Evolutionary conservation across 2,113 vertebrate genomes (phyloP), one percentile per base, ranked within the genome.

Genomic region (Corvus hawaiiensis): DNA sequence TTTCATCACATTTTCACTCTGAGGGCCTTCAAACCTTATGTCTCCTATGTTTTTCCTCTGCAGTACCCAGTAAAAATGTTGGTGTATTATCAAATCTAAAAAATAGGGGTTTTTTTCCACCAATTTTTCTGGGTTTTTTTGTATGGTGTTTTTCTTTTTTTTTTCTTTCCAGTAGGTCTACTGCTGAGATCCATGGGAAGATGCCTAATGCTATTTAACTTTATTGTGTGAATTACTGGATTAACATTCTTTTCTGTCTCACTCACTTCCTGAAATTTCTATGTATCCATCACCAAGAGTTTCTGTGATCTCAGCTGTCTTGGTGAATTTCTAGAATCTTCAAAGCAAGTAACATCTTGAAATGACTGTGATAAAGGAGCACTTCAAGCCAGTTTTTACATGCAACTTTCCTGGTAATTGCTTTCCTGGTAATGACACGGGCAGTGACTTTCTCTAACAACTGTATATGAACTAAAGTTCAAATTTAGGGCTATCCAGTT

Each of bases 51-150:
- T 55, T 88, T 61, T 82, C 12, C 7, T 68, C 28, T 90, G 20
- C 7, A 46, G 7, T 37, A 48, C 1, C 10, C 7, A 58, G 6
- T 67, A 63, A 67, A 82, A 86, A 63, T 63, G 6, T 9, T 62
- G 8, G 0, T 32, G 56, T 74, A 41, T 4, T 41, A 61, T 15
- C 4, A 78, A 84, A 39, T 61, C 37, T 1, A 24, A 46, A 66
- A 71, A 51, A 21, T 5, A 13, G 4, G 2, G 0, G 2, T 1
- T 1, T 0, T 54, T 54, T 46, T 7, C 11, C 7, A 39, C 1
- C 3, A 18, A 1, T 17, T 62, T 67, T 61, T 75, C 11, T 12
- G 5, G 4, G 10, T 0, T 7, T n/a, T 33, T 52, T 62, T 49
- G 5, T 11, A 49, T 43, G 6, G 7, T 63, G 2, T 23, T 73